Conservation (phyloP, 1,140 invertebrate species). For the Temnothorax longispinosus region DNA sequence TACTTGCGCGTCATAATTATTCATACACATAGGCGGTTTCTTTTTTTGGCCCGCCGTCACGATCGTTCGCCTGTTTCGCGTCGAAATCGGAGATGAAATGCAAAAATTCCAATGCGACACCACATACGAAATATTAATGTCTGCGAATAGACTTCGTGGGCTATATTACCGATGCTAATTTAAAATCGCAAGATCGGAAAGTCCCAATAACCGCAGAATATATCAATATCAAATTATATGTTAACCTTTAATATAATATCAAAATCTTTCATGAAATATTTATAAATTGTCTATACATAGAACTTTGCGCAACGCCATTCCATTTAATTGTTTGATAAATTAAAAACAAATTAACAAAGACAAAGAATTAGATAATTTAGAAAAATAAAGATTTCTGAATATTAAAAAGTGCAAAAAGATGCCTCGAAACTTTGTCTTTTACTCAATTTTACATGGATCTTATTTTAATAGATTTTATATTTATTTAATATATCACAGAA, state of each 20-base stretch:
- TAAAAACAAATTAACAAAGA: neutral
- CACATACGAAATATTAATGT: neutral
- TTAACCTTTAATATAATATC: neutral
- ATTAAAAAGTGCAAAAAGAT: neutral
- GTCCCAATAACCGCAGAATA: neutral
- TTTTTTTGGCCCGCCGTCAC: neutral
- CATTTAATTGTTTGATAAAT: neutral
- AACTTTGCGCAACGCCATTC: too few species aligned
- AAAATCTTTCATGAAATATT: neutral
- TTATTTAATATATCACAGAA: neutral
- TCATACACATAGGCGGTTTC: neutral
- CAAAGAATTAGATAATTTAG: neutral
- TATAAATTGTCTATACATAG: neutral
- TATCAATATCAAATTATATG: neutral
- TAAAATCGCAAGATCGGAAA: neutral
- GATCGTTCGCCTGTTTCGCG: neutral
- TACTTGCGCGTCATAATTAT: constrained; percentile 17
- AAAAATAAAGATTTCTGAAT: neutral
- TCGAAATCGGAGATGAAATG: neutral
- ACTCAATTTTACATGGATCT: neutral
- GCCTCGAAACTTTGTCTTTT: neutral
- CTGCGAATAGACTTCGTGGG: neutral
- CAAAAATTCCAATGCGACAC: constrained; percentile 4
- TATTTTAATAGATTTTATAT: neutral
- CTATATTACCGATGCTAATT: neutral